Base-by-base conservation (phyloP, 2,113 vertebrate genomes). In the Thermophis baileyi region DNA sequence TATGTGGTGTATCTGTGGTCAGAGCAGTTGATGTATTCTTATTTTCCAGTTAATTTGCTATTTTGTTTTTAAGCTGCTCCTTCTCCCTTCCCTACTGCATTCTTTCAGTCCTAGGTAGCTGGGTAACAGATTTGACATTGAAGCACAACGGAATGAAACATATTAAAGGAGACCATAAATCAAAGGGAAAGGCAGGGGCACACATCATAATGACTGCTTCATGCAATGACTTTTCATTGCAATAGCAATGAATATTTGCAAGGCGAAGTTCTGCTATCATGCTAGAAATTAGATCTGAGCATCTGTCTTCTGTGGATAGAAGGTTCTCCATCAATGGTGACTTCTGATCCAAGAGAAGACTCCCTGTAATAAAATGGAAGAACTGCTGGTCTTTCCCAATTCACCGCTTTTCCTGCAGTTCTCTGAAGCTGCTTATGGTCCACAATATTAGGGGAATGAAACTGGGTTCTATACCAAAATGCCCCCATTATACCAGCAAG, bases 1-100 rank as follows among this genome's bases (percentile, higher is more conserved):
- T 53, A 91, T 87, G 93, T 85, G 35, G 27, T 40, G 47, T 24
- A 18, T 86, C 63, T 54, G 69, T 85, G 74, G 53, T n/a, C 53
- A 60, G 44, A 85, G 88, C 53, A 86, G 20, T 49, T 50, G 20
- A 89, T 95, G 92, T 90, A 69, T 93, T 94, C 91, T 4, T 93
- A 85, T 74, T 47, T 88, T 91, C 87, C 87, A 95, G 93, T 94
- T 53, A 51, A 54, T 51, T 30, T 55, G 20, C 9, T 35, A 1
- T 30, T 60, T 60, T 50, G 14, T 89, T 57, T 89, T 86, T 8
- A 57, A 54, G 27, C 47, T 51, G 54, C 24, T 18, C 30, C n/a
- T 16, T 40, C 16, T 9, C 51, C 16, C 40, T 4, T 50, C 24
- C 25, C 81, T 44, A 20, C 51, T 85, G 22, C 12, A 40, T 51